phyloP scores from a whole-genome alignment of 2,113 vertebrate genomes.

The Callaeas wilsoni region DNA sequence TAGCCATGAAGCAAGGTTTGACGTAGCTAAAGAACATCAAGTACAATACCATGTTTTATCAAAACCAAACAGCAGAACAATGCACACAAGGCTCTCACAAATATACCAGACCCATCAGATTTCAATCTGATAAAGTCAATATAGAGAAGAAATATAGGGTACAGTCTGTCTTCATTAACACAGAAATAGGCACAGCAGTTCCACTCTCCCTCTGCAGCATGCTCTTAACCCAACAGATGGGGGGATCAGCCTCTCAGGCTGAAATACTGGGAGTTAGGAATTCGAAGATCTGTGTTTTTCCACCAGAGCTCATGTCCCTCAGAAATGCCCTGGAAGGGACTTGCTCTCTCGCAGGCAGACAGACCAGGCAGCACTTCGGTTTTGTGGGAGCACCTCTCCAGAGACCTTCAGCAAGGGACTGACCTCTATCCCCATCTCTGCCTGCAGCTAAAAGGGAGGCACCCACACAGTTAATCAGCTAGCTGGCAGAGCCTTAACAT shows the following conservation, averaged over 20 bases:
- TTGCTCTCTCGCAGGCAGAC: neutral
- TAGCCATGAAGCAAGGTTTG: slow-evolving; percentile 67
- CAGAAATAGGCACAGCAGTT: neutral
- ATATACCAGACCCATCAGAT: slow-evolving; percentile 69
- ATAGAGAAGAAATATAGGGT: slow-evolving; percentile 45
- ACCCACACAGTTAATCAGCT: neutral
- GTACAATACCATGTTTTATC: slow-evolving; percentile 79
- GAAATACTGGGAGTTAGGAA: neutral
- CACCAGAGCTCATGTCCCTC: neutral
- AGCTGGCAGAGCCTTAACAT: neutral
- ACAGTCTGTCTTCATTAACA: slow-evolving; percentile 51
- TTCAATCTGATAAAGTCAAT: slow-evolving; percentile 65
- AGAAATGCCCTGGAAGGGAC: neutral
- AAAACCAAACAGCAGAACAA: slow-evolving; percentile 79
- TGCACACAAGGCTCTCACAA: slow-evolving; percentile 66
- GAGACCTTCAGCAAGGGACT: neutral
- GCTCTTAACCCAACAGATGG: neutral
- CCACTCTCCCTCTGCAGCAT: neutral
- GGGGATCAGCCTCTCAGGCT: neutral
- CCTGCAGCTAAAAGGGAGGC: neutral
- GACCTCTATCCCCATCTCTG: neutral
- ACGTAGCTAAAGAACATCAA: slow-evolving; percentile 76
- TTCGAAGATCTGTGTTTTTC: neutral
- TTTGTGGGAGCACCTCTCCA: rapidly evolving
- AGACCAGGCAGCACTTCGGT: neutral